Conservation (phyloP, 1,140 invertebrate species). For the Drosophila kepulauana region DNA sequence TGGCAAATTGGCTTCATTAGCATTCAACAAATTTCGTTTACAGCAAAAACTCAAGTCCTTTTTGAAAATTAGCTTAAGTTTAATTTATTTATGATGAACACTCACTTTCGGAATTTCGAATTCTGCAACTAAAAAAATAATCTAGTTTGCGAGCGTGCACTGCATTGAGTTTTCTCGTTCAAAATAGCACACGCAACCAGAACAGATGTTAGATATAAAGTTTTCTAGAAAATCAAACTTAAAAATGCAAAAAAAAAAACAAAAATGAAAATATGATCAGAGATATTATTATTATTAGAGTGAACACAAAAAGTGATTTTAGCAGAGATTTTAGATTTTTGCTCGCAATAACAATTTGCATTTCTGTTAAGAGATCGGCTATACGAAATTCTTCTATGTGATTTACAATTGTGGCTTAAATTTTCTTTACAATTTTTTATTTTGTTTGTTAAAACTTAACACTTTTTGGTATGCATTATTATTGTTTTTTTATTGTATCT, state of each 20-base stretch:
- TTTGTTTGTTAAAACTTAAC: slow-evolving; percentile 33
- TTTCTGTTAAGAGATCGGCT: slow-evolving; percentile 40
- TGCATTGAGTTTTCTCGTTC: slow-evolving; percentile 20
- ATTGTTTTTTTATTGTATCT: slow-evolving; percentile 65
- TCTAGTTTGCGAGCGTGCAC: slow-evolving; percentile 17
- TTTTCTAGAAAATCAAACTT: slow-evolving; percentile 26
- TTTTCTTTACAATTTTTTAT: slow-evolving; percentile 21
- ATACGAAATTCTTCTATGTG: slow-evolving; percentile 55
- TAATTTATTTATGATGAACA: background rate
- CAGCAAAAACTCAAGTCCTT: background rate
- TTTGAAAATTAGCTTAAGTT: background rate
- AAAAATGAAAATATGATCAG: background rate
- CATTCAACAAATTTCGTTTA: background rate
- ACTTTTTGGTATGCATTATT: slow-evolving; percentile 49
- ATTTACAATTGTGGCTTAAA: slow-evolving; percentile 78
- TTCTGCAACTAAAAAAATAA: slow-evolving; percentile 8
- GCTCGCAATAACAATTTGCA: slow-evolving; percentile 10
- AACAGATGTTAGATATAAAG: slow-evolving; percentile 15
- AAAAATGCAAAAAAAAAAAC: background rate
- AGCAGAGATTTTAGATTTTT: slow-evolving; percentile 1
- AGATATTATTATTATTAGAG: slow-evolving; percentile 1
- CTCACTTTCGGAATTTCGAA: background rate
- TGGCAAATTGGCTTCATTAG: background rate
- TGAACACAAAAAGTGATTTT: slow-evolving; percentile 9
- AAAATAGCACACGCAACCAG: slow-evolving; percentile 21